Evolutionary conservation across 2,797 vertebrate species (phyloP), one percentile per base, ranked within the genome.

Genomic region (Craterocephalus amniculus): DNA sequence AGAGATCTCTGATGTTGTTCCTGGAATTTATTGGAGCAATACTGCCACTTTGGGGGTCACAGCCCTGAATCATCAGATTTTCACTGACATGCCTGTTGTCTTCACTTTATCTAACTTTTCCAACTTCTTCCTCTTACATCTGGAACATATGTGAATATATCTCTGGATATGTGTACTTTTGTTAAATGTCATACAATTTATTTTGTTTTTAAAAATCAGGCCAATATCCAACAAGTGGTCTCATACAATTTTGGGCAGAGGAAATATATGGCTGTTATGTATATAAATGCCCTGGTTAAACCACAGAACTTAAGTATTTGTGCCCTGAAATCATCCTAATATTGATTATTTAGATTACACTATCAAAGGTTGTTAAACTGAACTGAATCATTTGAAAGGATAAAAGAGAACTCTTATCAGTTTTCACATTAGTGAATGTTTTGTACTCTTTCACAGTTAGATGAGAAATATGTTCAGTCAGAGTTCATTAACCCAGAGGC

Each of bases 401-500:
- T 8, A 48, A 9, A 54, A 31, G 3, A 32, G 18, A 35, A 18
- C 4, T 11, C 27, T 10, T 36, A 0, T 20, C 51, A 13, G 22
- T 4, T 70, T 76, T 58, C 1, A 59, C 22, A 34, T 58, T 20
- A 16, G 10, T 22, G 2, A 9, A 4, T 34, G 1, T 65, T 43
- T 70, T 31, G 24, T 12, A 0, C 18, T 35, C 6, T 51, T 11
- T 76, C 32, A 57, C 31, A 62, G 18, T 59, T 18, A 38, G 35
- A 68, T 29, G 74, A 67, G 49, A 67, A 72, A 81, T 57, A 2
- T 32, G 27, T 63, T 71, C 11, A 58, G 58, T 22, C 24, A 73
- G 74, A 88, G 90, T 84, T 92, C 90, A 85, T 83, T 87, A 83
- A 87, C 89, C 88, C 56, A 26, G 61, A 73, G 74, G 61, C 29